Percentiles rank a stretch among this genome's conserved stretches.
Conservation (phyloP, 2,797 vertebrate genomes). For the Coranthus polyacanthus region DNA sequence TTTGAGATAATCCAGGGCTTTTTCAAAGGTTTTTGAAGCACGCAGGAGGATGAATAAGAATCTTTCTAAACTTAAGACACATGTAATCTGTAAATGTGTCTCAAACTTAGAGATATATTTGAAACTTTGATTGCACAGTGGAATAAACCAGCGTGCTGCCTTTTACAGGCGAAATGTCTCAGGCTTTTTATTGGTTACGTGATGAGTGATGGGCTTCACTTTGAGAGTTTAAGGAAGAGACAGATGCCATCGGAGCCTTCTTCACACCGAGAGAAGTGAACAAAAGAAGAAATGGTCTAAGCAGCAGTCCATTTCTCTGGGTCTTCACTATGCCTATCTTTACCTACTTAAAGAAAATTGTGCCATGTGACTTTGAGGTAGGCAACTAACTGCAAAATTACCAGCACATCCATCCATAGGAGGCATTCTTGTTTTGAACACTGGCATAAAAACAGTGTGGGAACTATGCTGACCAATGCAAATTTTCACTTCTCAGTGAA, state of each 20-base stretch:
- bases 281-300: constrained; percentile 14
- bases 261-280: constrained; percentile 15
- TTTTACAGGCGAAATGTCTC: constrained; percentile 12
- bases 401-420: constrained; percentile 39
- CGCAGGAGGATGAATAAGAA: background rate
- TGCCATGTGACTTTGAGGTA: constrained; percentile 38
- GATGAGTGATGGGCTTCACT: constrained; percentile 37
- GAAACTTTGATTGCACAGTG: no score
- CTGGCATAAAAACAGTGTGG: constrained; percentile 2
- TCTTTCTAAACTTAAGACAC: no score
- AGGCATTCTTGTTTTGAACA: background rate
- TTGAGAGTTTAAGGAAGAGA: constrained; percentile 28
- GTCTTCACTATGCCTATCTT: constrained; percentile 5
- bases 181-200: constrained; percentile 4
- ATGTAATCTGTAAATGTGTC: constrained; percentile 6
- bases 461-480: background rate
- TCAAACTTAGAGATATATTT: constrained; percentile 1
- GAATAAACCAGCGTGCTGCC: background rate
- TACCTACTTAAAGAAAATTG: constrained; percentile 33
- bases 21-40: background rate
- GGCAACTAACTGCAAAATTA: constrained; percentile 49
- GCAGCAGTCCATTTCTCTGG: background rate
- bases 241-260: constrained; percentile 30
- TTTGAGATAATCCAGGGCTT: constrained; percentile 3
- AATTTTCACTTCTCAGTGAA: constrained; percentile 13